Conservation (phyloP, 37 sponge, comb jelly and placozoan species). For the Amphimedon queenslandica region DNA sequence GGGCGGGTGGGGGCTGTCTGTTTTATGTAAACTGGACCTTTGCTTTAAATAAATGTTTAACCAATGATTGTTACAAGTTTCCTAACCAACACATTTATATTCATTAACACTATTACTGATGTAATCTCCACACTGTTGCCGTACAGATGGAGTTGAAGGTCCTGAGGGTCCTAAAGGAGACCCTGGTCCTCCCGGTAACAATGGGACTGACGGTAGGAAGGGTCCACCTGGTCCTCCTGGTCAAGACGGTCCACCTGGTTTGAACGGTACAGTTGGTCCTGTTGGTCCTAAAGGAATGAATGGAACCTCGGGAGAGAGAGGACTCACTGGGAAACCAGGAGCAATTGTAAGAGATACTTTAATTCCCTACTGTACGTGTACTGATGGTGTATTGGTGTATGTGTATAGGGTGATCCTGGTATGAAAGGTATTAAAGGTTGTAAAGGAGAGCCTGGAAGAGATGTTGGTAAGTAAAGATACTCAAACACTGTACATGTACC, state of each 20-base stretch:
- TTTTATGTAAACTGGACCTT: too few species aligned
- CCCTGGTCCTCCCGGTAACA: neutral
- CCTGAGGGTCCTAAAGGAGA: neutral
- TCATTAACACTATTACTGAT: too few species aligned
- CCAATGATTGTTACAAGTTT: too few species aligned
- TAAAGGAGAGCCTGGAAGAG: neutral
- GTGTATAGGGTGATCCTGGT: conserved; percentile 21
- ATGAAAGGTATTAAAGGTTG: neutral
- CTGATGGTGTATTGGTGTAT: neutral
- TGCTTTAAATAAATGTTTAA: too few species aligned
- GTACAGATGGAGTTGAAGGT: too few species aligned
- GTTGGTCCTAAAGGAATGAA: conserved; percentile 9
- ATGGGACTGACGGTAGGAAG: neutral
- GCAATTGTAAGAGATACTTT: neutral
- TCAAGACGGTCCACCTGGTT: neutral
- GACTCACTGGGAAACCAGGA: neutral
- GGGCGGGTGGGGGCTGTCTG: too few species aligned
- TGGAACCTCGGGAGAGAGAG: neutral
- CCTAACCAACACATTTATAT: too few species aligned
- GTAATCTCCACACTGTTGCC: too few species aligned
- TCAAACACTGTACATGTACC: too few species aligned
- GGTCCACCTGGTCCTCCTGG: conserved; percentile 13
- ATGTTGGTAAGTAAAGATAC: too few species aligned
- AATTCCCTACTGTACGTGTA: neutral
- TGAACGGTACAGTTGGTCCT: conserved; percentile 8